Evolutionary conservation across 2,888 invertebrate species (phyloP), one percentile per base, ranked within the genome.

Genomic region (Stegophylla sp.): DNA sequence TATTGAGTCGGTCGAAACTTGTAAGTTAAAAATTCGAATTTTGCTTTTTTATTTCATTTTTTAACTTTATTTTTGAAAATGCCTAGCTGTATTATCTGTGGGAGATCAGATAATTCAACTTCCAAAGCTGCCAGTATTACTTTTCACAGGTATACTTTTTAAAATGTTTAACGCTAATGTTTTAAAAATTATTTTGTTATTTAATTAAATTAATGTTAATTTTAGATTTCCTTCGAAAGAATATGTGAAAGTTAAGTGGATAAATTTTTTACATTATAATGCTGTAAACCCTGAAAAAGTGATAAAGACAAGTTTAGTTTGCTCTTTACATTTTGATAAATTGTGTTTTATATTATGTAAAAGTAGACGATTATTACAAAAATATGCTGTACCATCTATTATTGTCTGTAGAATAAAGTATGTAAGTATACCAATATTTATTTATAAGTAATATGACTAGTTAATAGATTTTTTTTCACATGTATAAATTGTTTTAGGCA

Each of bases 81-180:
- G 61, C 26, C 28, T 28, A 61, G 61, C n/a, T 61, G 61, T 61
- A 26, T 61, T 26, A 26, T 61, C 12, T 61, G 28, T 26, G 28
- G 28, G 13, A 61, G 61, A 61, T 17, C 61, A 7, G 28, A 13
- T 15, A 61, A 61, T 12, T 3, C 5, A 28, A 7, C 28, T 2
- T 26, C 28, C 26, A 61, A 61, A 28, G 13, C 7, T 26, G 28
- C 61, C 13, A 20, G n/a, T 5, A 64, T 41, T 34, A 13, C 17
- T 64, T 64, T 64, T 64, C 63, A 64, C 63, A 64, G 63, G 34
- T 64, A 64, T 64, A 64, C n/a, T 34, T 15, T n/a, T n/a, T 41
- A 41, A n/a, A n/a, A n/a, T 34, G 28, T 64, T 64, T 64, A 61
- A 61, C 5, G 26, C 26, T 61, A 61, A 28, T 53, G n/a, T 0